Conservation (phyloP, 2,888 invertebrate species). For the Camponotus fellah region DNA sequence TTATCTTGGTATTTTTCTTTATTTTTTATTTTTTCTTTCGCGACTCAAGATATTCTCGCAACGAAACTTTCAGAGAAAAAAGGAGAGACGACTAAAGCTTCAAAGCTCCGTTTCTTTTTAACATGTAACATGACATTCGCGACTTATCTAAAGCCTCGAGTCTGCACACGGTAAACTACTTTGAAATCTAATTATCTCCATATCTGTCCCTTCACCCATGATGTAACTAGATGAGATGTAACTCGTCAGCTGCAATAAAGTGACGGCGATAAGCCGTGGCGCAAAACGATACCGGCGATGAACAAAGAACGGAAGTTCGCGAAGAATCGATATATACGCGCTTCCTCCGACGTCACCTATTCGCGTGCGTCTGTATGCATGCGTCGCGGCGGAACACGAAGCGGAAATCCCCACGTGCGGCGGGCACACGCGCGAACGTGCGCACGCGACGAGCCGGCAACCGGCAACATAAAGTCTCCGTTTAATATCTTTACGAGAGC, state of each 20-base stretch:
- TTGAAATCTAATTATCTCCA: background rate
- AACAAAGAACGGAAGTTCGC: conserved; percentile 73
- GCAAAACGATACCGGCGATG: conserved; percentile 62
- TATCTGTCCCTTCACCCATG: background rate
- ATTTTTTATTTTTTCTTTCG: background rate
- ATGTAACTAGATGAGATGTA: background rate
- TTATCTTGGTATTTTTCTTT: conserved; percentile 4
- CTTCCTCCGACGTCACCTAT: conserved; percentile 68
- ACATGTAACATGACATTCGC: background rate
- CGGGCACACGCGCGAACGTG: conserved; percentile 50
- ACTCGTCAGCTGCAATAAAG: conserved; percentile 55
- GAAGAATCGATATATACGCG: conserved; percentile 72
- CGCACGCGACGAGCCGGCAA: conserved; percentile 63
- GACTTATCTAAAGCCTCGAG: background rate
- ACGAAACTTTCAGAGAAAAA: background rate
- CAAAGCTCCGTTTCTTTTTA: background rate
- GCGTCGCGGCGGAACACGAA: conserved; percentile 63
- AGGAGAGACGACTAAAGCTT: background rate
- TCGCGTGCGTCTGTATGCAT: conserved; percentile 41
- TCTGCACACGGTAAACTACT: background rate
- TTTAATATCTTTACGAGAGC: conserved; percentile 85
- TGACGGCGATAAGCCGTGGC: conserved; percentile 54
- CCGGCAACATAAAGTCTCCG: conserved; percentile 84
- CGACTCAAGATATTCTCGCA: background rate
- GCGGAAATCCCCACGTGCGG: conserved; percentile 67